Evolutionary conservation across 1,140 invertebrate genomes (phyloP).

Genomic region (Cotesia chilonis): DNA sequence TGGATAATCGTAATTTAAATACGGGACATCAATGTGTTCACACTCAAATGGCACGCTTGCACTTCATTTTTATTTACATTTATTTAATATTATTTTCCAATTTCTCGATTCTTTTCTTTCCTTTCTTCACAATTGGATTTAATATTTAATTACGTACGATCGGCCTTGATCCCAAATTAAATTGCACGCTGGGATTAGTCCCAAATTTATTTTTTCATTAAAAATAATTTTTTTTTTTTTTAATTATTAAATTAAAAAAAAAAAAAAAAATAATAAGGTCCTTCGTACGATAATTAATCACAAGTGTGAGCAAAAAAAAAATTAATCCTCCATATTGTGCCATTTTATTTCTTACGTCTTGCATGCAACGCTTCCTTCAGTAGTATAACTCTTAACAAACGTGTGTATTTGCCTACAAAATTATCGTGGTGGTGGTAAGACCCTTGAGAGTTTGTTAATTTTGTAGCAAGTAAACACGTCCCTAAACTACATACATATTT

Average conservation of each 20-base stretch:
- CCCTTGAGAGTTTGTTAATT: not conserved
- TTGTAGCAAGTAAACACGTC: too few relatives aligned
- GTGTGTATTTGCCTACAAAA: constrained; percentile 23
- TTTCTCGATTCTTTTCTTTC: too few relatives aligned
- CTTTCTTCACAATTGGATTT: constrained; percentile 10
- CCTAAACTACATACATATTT: constrained; percentile 37
- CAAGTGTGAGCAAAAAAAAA: not conserved
- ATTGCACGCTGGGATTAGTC: constrained; percentile 27
- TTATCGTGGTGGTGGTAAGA: constrained; percentile 1
- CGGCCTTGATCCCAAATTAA: constrained; percentile 29
- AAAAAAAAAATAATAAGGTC: not conserved
- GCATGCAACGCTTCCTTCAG: constrained; percentile 66
- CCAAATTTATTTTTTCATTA: constrained; percentile 33
- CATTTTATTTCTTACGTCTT: constrained; percentile 64
- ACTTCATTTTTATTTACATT: constrained; percentile 20
- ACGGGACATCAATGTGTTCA: constrained; percentile 40
- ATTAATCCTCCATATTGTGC: constrained; percentile 52
- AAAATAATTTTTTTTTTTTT: constrained; percentile 24
- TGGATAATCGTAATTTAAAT: constrained; percentile 41
- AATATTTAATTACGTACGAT: constrained; percentile 23
- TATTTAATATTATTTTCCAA: constrained; percentile 8
- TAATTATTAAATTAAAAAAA: not conserved
- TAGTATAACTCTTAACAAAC: constrained; percentile 56
- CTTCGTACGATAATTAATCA: not conserved
- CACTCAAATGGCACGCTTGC: constrained; percentile 26